These are phyloP conservation scores for Mesocentrotus franciscanus DNA, from an alignment of 53 echinoderm and acorn worm genomes.

Conservation along the genomic window DNA sequence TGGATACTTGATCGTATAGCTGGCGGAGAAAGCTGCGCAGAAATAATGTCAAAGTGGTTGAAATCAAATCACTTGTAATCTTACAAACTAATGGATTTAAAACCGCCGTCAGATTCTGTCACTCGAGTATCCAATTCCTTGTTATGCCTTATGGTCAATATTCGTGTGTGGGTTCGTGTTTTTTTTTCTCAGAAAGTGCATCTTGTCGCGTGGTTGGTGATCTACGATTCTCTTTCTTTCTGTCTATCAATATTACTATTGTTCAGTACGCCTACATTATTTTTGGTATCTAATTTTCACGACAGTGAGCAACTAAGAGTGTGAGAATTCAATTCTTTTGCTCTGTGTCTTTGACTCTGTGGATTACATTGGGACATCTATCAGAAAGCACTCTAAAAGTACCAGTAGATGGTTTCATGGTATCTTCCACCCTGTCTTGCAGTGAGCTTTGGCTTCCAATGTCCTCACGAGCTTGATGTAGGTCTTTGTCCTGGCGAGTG, in stretches of 20 bases:
- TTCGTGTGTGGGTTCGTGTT: neutral
- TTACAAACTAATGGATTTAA: constrained; percentile 5
- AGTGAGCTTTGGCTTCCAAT: neutral
- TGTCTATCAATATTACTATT: neutral
- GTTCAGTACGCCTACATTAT: too few species aligned
- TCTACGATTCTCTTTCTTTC: neutral
- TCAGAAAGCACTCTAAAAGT: too few species aligned
- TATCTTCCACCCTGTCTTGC: neutral
- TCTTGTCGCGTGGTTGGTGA: neutral
- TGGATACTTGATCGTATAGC: constrained; percentile 9
- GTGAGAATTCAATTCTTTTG: too few species aligned
- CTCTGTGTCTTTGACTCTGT: too few species aligned
- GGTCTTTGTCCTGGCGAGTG: neutral
- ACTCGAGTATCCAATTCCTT: neutral
- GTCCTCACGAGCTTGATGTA: neutral
- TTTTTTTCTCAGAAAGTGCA: neutral
- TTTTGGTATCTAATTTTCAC: too few species aligned
- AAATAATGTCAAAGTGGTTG: neutral
- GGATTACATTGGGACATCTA: too few species aligned
- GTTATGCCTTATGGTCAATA: neutral
- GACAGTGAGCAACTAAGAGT: too few species aligned
- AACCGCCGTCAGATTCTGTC: neutral
- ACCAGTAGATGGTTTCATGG: too few species aligned
- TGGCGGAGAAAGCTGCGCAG: neutral
- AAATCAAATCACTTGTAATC: neutral